phyloP scores from a whole-genome alignment of 2,888 invertebrate genomes.

The Synergus umbraculus region DNA sequence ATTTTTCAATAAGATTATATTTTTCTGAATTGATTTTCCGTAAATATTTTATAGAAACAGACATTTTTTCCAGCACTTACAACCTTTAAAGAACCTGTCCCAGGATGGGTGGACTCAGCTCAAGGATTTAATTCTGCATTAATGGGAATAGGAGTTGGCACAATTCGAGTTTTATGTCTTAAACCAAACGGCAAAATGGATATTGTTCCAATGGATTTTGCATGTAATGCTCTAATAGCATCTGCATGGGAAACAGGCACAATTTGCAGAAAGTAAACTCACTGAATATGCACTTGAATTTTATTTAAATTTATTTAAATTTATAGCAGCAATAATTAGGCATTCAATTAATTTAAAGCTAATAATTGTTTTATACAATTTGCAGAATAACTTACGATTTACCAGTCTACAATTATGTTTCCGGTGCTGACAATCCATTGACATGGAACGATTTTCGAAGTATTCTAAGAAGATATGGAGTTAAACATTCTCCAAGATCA shows the following conservation, averaged over 20 bases:
- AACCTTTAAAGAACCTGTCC: conserved; percentile 80
- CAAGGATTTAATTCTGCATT: conserved; percentile 85
- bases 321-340: too few species aligned
- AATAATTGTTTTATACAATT: too few species aligned
- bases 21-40: conserved; percentile 44
- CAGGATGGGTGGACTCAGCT: conserved; percentile 87
- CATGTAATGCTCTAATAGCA: conserved; percentile 83
- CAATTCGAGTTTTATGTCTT: conserved; percentile 83
- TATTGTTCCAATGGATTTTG: conserved; percentile 85
- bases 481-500: not conserved
- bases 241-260: conserved; percentile 80
- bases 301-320: not conserved
- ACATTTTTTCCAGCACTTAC: conserved; percentile 79
- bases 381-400: not conserved
- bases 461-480: not conserved
- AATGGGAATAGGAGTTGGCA: conserved; percentile 82
- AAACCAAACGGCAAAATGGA: conserved; percentile 81
- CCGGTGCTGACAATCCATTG: conserved; percentile 85
- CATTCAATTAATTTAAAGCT: too few species aligned
- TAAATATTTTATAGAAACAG: not conserved
- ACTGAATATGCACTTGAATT: not conserved
- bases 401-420: conserved; percentile 15
- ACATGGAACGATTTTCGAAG: conserved; percentile 86
- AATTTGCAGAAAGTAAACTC: conserved; percentile 57
- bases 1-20: too few species aligned